phyloP scores from a whole-genome alignment of 2,797 vertebrate species.

The Simalia tracyae region DNA sequence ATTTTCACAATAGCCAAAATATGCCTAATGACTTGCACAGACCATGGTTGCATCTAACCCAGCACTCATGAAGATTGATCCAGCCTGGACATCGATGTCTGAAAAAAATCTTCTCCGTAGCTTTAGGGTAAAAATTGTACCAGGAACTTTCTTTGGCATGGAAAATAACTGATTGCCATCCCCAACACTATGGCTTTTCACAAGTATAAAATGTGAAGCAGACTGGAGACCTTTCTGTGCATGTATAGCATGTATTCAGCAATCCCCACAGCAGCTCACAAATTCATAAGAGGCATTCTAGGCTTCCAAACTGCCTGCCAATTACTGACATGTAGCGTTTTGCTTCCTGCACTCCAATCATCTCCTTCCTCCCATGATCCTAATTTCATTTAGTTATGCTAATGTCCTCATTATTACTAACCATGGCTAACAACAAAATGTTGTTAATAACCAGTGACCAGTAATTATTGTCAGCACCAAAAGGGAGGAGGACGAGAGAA shows the following conservation, averaged over 20 bases:
- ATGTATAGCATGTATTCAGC: not conserved
- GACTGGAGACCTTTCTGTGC: not conserved
- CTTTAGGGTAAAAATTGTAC: not conserved
- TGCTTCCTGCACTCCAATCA: not conserved
- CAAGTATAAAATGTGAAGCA: not conserved
- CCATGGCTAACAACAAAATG: constrained; percentile 57
- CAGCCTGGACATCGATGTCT: no score
- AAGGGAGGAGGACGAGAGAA: constrained; percentile 28
- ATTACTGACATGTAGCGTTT: constrained; percentile 40
- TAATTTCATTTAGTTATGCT: constrained; percentile 54
- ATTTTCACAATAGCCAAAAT: not conserved
- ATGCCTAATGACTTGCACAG: not conserved
- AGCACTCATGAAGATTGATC: not conserved
- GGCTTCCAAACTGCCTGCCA: not conserved
- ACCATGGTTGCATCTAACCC: not conserved
- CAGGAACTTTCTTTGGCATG: not conserved
- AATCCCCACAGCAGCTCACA: not conserved
- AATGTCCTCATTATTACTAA: constrained; percentile 48
- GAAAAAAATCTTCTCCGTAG: not conserved
- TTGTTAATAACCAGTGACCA: constrained; percentile 26
- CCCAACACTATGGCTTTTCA: not conserved
- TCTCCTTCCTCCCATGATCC: constrained; percentile 36
- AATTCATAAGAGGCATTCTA: not conserved
- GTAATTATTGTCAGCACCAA: constrained; percentile 2
- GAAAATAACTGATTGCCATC: not conserved